These are phyloP conservation scores for Eubasilissa splendida DNA, from an alignment of 2,888 invertebrate species.

Conservation along the genomic window DNA sequence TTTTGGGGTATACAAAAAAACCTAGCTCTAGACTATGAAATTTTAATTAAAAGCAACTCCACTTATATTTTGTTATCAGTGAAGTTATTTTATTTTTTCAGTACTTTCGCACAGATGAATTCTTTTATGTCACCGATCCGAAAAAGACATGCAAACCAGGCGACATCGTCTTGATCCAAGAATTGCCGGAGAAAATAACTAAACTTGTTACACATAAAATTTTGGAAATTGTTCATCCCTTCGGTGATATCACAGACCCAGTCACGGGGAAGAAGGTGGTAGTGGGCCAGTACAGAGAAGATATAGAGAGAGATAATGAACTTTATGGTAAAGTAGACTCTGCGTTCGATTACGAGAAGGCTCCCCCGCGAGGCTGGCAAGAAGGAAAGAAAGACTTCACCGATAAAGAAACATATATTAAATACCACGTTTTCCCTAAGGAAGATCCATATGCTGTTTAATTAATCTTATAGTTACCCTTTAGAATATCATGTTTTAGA, in stretches of 20 bases:
- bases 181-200: constrained; percentile 81
- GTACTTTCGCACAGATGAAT: constrained; percentile 85
- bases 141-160: constrained; percentile 84
- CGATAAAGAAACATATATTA: constrained; percentile 82
- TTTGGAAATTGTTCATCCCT: constrained; percentile 83
- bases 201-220: constrained; percentile 86
- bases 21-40: not conserved
- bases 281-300: constrained; percentile 81
- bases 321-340: constrained; percentile 80
- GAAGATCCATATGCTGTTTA: constrained; percentile 45
- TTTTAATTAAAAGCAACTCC: not conserved
- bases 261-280: constrained; percentile 86
- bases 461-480: not conserved
- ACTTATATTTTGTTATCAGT: not conserved
- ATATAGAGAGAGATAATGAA: constrained; percentile 78
- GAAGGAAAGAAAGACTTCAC: constrained; percentile 88
- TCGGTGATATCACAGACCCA: constrained; percentile 91
- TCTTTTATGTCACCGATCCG: constrained; percentile 85
- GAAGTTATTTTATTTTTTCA: constrained; percentile 65
- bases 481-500: not conserved
- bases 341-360: constrained; percentile 83
- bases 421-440: constrained; percentile 84
- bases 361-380: constrained; percentile 85
- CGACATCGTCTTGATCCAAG: constrained; percentile 86
- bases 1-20: no score